A percentile compares a stretch with the other conserved stretches of the same genome.
These are phyloP conservation scores for Trichopoda pennipes DNA, from an alignment of 2,888 invertebrate genomes.

Conservation along the genomic window DNA sequence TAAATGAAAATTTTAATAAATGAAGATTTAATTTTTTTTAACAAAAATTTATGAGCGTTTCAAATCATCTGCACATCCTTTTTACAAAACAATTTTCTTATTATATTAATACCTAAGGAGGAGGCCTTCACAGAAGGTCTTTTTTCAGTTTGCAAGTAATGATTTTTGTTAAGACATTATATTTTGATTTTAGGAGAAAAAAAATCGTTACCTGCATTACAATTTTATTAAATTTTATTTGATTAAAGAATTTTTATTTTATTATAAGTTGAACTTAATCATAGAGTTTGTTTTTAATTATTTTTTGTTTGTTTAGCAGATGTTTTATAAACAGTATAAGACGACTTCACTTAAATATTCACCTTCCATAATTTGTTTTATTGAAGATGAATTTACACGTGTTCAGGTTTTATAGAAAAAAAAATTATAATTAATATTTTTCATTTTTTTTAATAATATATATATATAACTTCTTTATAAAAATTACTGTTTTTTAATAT, in stretches of 20 bases:
- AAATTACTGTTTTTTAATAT: constrained; percentile 45
- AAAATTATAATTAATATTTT: constrained; percentile 44
- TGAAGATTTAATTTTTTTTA: constrained; percentile 3
- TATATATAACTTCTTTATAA: constrained; percentile 49
- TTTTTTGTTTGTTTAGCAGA: constrained; percentile 39
- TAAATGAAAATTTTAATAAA: constrained; percentile 33
- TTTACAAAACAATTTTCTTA: constrained; percentile 55
- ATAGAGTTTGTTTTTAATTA: neutral
- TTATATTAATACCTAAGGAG: constrained; percentile 33
- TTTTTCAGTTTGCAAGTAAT: constrained; percentile 43
- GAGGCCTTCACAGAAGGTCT: constrained; percentile 70
- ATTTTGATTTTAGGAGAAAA: neutral
- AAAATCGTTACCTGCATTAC: constrained; percentile 46
- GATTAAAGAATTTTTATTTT: constrained; percentile 12
- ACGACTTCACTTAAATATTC: constrained; percentile 41
- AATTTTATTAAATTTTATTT: constrained; percentile 19
- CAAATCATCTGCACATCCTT: constrained; percentile 69
- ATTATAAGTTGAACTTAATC: constrained; percentile 50
- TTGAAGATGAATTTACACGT: constrained; percentile 62
- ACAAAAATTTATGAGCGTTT: constrained; percentile 16
- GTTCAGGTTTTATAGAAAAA: constrained; percentile 42
- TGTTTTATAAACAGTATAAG: constrained; percentile 42
- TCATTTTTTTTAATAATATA: constrained; percentile 39
- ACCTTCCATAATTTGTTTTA: constrained; percentile 42
- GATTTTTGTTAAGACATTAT: neutral